A percentile compares a stretch with the other conserved stretches of the same genome.
Conservation (phyloP, 2,888 invertebrate genomes). For the Tortricodes alternella region DNA sequence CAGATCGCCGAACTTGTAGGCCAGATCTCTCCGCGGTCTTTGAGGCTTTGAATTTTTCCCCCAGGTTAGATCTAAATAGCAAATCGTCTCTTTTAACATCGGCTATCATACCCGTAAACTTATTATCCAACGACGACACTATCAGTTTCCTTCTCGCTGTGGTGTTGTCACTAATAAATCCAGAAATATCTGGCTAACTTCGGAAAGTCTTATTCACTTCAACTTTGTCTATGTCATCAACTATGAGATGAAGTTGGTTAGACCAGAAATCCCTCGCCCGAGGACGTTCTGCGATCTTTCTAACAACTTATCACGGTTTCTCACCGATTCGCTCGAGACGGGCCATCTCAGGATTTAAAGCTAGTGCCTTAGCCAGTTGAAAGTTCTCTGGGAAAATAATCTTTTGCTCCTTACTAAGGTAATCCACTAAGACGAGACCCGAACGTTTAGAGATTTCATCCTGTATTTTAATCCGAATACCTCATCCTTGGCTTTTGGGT, state of each 20-base stretch:
- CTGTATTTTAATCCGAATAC: not conserved
- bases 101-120: not conserved
- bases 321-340: not conserved
- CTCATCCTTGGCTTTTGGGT: not conserved
- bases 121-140: not conserved
- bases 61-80: constrained; percentile 4
- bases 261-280: not conserved
- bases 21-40: constrained; percentile 16
- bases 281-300: not conserved
- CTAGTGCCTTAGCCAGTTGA: not conserved
- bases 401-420: not conserved
- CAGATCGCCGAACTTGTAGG: not conserved
- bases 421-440: not conserved
- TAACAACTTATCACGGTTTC: not conserved
- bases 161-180: constrained; percentile 3
- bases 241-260: not conserved
- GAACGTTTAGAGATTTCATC: constrained; percentile 13
- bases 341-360: not conserved
- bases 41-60: constrained; percentile 9
- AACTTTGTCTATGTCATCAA: not conserved
- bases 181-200: not conserved
- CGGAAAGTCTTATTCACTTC: not conserved
- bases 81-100: constrained; percentile 7
- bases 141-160: constrained; percentile 4
- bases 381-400: not conserved